Evolutionary conservation across 2,888 invertebrate genomes (phyloP), one percentile per base, ranked within the genome.

Genomic region (Rambutsinella grinnellia): DNA sequence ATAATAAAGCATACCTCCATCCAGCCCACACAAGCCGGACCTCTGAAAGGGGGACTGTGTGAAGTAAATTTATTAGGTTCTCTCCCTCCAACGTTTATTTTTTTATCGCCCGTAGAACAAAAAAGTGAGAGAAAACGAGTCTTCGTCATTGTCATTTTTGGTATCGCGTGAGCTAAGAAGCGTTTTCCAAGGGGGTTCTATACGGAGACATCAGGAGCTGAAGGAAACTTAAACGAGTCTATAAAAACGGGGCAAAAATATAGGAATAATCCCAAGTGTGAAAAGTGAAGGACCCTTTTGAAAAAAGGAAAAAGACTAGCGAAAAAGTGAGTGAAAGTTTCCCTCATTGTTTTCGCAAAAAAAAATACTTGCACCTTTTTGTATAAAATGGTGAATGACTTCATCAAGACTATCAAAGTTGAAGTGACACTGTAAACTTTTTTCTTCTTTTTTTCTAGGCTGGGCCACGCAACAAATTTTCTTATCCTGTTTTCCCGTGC

Each of bases 371-470:
- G n/a, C n/a, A n/a, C n/a, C n/a, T n/a, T n/a, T n/a, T n/a, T n/a
- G n/a, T n/a, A n/a, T n/a, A n/a, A 71, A 13, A 54, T 23, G 66
- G 66, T 74, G 66, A 75, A 67, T 75, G 74, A 75, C 67, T 75
- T 75, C 74, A 75, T 75, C 74, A 75, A 61, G 67, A 54, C 74
- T 75, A 66, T 75, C 74, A 75, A 67, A 75, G 67, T 67, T 75
- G 74, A 67, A 75, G 74, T 67, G 74, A 75, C 74, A 75, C 74
- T 75, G 74, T 66, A 74, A 74, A 66, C 60, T 66, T 60, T 74
- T 60, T 61, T 61, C 17, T 27, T 19, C 46, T 44, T 36, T 56
- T 15, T 21, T 54, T 27, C n/a, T n/a, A n/a, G n/a, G n/a, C n/a
- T n/a, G n/a, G n/a, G n/a, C n/a, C n/a, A n/a, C n/a, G n/a, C n/a